These are phyloP conservation scores for Amaurobius ferox DNA, from an alignment of 2,888 invertebrate genomes.

Conservation along the genomic window DNA sequence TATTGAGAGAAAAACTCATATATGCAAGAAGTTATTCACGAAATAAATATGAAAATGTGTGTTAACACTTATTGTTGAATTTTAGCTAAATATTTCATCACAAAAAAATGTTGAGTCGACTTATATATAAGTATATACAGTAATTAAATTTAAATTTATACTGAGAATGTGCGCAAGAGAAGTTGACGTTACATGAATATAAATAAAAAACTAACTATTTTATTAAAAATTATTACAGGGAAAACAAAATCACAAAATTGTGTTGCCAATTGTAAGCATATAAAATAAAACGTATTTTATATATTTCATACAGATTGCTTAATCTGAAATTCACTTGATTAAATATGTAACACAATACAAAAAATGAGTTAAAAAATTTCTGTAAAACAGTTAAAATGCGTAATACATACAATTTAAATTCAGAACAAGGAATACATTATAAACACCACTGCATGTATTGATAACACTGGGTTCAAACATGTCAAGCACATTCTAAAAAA, in stretches of 20 bases:
- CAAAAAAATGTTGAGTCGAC: too few species aligned
- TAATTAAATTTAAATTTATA: not conserved
- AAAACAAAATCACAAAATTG: not conserved
- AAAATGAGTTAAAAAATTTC: slow-evolving; percentile 13
- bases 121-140: too few species aligned
- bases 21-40: too few species aligned
- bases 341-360: slow-evolving; percentile 19
- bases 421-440: slow-evolving; percentile 18
- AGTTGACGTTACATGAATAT: not conserved
- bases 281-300: not conserved
- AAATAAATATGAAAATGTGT: too few species aligned
- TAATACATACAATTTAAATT: slow-evolving; percentile 7
- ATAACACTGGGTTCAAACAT: slow-evolving; percentile 11
- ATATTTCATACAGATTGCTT: slow-evolving; percentile 4
- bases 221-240: not conserved
- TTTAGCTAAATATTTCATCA: too few species aligned
- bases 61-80: too few species aligned
- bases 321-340: slow-evolving; percentile 15
- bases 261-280: not conserved
- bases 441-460: slow-evolving; percentile 10
- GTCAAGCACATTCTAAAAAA: not conserved
- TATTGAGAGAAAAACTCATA: too few species aligned
- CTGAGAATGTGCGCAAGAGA: not conserved
- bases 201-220: not conserved
- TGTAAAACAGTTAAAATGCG: slow-evolving; percentile 7